phyloP scores from a whole-genome alignment of 2,797 vertebrate genomes.

The Tragelaphus oryx region DNA sequence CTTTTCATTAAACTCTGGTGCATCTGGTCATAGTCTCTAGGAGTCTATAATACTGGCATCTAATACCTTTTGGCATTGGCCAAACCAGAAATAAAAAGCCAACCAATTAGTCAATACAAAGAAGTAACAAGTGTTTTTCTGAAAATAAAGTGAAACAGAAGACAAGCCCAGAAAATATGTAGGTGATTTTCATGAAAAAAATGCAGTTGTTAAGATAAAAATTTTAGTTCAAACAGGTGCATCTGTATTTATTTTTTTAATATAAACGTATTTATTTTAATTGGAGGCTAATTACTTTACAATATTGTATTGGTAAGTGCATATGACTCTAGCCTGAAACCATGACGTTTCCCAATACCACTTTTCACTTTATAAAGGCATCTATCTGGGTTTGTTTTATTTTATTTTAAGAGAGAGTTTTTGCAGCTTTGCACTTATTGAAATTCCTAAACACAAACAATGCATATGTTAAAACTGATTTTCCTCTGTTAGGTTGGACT shows the following conservation, averaged over 20 bases:
- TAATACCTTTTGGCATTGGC: rapidly evolving
- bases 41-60: neutral
- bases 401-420: neutral
- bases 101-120: neutral
- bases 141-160: neutral
- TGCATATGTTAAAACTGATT: neutral
- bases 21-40: neutral
- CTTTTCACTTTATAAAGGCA: neutral
- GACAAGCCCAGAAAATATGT: neutral
- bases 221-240: neutral
- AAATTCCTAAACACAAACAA: conserved; percentile 20
- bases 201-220: neutral
- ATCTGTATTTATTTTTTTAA: rapidly evolving
- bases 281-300: no score
- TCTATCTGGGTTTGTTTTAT: neutral
- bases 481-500: conserved; percentile 11
- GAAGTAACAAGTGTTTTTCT: neutral
- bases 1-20: neutral
- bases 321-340: neutral
- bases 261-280: no score
- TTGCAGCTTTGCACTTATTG: neutral
- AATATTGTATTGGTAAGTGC: neutral
- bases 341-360: neutral
- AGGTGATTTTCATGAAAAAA: neutral
- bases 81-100: neutral